phyloP scores from a whole-genome alignment of 2,797 vertebrate genomes.

The Nasua narica region DNA sequence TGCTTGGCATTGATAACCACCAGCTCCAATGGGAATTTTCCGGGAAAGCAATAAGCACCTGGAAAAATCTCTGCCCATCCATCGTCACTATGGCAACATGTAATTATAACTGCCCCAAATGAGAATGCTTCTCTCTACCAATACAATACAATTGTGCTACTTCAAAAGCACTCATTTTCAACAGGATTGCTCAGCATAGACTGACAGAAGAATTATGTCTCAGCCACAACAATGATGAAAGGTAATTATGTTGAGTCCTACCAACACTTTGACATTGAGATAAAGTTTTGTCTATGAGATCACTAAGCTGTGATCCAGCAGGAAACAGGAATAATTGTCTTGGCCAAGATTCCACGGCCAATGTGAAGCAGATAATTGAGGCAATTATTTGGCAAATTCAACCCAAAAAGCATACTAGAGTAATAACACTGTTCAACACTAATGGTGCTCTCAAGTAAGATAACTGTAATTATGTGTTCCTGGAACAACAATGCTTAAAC shows the following conservation, averaged over 20 bases:
- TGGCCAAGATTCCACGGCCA: background rate
- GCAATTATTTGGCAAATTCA: constrained; percentile 36
- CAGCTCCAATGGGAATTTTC: background rate
- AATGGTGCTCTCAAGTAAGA: background rate
- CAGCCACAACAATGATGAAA: background rate
- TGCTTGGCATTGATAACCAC: background rate
- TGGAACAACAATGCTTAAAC: background rate
- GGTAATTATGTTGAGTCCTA: background rate
- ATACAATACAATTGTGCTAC: background rate
- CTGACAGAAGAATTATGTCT: background rate
- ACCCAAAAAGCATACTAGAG: background rate
- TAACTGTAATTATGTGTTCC: background rate
- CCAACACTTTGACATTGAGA: background rate
- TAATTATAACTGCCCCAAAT: background rate
- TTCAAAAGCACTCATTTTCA: background rate
- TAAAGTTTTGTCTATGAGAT: background rate
- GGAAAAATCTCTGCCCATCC: background rate
- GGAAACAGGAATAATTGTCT: background rate
- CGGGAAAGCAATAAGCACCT: background rate
- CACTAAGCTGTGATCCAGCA: background rate
- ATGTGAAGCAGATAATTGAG: constrained; percentile 25
- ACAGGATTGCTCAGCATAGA: background rate
- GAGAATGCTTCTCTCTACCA: background rate
- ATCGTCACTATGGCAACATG: constrained; percentile 1
- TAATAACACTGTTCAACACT: background rate